A percentile compares a stretch with the other conserved stretches of the same genome.
These are phyloP conservation scores for Pedionomus torquatus DNA, from an alignment of 2,113 vertebrate genomes.

Conservation along the genomic window DNA sequence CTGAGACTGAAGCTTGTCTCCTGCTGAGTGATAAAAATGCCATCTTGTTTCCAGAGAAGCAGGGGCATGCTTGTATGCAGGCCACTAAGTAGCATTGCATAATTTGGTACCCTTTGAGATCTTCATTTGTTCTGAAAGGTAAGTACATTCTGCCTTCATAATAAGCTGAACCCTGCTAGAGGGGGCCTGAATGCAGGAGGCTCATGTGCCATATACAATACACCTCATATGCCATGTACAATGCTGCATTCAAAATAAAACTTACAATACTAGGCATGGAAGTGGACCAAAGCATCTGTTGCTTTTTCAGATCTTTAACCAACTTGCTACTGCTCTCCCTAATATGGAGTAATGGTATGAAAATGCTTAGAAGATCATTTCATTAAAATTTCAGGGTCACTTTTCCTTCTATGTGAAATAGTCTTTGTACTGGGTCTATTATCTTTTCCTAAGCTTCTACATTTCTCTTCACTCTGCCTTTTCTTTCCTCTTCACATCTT, in stretches of 20 bases:
- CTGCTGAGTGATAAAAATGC: not conserved
- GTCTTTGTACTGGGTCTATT: not conserved
- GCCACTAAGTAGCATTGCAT: not conserved
- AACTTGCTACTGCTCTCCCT: not conserved
- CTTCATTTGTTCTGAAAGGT: not conserved
- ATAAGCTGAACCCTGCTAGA: not conserved
- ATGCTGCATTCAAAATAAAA: not conserved
- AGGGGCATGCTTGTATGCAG: not conserved
- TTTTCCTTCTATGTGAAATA: not conserved
- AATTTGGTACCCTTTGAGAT: not conserved
- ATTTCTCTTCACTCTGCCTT: not conserved
- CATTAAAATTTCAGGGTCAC: not conserved
- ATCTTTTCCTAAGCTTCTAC: not conserved
- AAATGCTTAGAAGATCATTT: not conserved
- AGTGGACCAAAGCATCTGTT: not conserved
- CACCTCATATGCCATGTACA: not conserved
- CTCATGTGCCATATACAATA: too few species aligned
- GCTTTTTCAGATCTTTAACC: not conserved
- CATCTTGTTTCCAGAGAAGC: not conserved
- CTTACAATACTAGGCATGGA: not conserved
- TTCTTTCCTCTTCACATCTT: not conserved
- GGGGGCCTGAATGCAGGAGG: not conserved
- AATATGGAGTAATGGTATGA: not conserved
- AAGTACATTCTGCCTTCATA: not conserved
- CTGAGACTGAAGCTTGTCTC: not conserved